Evolutionary conservation across 2,888 invertebrate genomes (phyloP), one percentile per base, ranked within the genome.

Genomic region (Diloba caeruleocephala): DNA sequence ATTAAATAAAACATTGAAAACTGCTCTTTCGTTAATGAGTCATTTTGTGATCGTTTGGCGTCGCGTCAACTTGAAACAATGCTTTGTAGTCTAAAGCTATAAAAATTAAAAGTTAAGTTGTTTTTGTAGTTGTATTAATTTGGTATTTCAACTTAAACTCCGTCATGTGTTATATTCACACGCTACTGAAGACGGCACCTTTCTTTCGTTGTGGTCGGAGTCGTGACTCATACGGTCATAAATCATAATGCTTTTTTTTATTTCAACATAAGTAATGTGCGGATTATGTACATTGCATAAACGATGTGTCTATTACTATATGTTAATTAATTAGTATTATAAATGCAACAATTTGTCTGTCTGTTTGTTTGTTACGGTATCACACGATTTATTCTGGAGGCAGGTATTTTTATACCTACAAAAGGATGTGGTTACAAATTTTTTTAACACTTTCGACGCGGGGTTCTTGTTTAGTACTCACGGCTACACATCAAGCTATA

Each of bases 1-100:
- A 21, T 21, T n/a, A 65, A 73, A 73, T 75, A 73, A 61, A 67
- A 53, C 68, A 69, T 76, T 45, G 56, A 71, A 61, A 74, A 77
- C 61, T 57, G 50, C 56, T 71, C 52, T 69, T 61, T 61, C 61
- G 49, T 66, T 67, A 62, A 62, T 62, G 59, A 58, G 43, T 46
- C 58, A 67, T 72, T 64, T 50, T 21, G 41, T 38, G 31, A 51
- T 52, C 39, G 13, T 55, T 60, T 55, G 49, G 14, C 1, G 19
- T 50, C 32, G 26, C 72, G n/a, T n/a, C n/a, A n/a, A n/a, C 71
- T 71, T 72, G 71, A 41, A 33, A 28, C 7, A 5, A 38, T 21
- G 21, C 21, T 21, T 32, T 15, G 45, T 42, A 53, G 36, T 49
- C 50, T 57, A 33, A 46, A 50, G 45, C 7, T 46, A n/a, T 33